Conservation (phyloP, 1,140 invertebrate species). For the Centruroides vittatus region DNA sequence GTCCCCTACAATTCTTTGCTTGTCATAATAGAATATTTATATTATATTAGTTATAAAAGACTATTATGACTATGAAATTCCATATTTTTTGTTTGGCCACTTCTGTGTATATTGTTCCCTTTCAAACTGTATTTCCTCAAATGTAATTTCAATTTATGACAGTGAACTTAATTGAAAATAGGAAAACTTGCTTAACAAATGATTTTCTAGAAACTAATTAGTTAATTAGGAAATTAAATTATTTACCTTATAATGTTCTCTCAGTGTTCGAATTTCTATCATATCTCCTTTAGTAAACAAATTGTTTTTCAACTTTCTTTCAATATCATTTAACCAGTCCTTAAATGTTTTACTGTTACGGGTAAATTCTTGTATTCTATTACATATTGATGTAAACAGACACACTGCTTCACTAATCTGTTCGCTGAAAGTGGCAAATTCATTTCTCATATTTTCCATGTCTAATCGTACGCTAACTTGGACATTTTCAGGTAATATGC, state of each 20-base stretch:
- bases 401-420: neutral
- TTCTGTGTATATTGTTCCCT: no score
- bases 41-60: no score
- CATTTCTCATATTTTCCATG: constrained; percentile 3
- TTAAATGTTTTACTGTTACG: constrained; percentile 50
- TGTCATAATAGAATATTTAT: no score
- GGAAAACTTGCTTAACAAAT: no score
- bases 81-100: no score
- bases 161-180: no score
- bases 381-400: constrained; percentile 28
- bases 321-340: constrained; percentile 26
- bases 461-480: constrained; percentile 1
- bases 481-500: constrained; percentile 44
- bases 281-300: constrained; percentile 62
- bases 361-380: constrained; percentile 64
- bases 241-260: constrained; percentile 54
- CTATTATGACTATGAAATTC: no score
- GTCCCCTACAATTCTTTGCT: no score
- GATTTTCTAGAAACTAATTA: no score
- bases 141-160: no score
- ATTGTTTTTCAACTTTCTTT: constrained; percentile 39
- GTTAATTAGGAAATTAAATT: neutral
- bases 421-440: constrained; percentile 5
- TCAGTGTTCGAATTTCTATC: constrained; percentile 75
- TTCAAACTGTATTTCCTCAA: no score